Conservation (phyloP, 2,797 vertebrate species). For the Acanthiza pusilla region DNA sequence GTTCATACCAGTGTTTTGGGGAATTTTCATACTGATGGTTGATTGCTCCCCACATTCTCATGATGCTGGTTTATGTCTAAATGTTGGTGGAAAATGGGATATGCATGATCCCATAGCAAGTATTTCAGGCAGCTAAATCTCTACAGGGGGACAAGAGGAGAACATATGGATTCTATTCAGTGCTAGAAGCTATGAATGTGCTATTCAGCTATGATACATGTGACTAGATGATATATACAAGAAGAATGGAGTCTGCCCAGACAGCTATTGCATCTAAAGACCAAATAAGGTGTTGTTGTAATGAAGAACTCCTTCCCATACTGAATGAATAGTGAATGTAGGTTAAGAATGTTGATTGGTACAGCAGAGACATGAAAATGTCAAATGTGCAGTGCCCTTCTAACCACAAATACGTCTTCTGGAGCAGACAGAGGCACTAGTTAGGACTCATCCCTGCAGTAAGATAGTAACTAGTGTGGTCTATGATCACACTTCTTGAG, state of each 20-base stretch:
- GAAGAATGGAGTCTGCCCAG: neutral
- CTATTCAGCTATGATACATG: neutral
- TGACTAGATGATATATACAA: neutral
- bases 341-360: neutral
- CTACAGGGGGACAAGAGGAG: neutral
- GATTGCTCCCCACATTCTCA: neutral
- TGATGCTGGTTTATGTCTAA: slow-evolving; percentile 24
- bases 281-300: neutral
- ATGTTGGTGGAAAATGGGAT: slow-evolving; percentile 28
- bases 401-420: neutral
- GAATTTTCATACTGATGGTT: neutral
- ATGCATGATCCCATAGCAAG: slow-evolving; percentile 6
- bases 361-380: neutral
- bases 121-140: neutral
- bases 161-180: slow-evolving; percentile 9
- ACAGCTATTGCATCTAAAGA: neutral
- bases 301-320: neutral
- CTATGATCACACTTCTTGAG: neutral
- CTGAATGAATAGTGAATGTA: neutral
- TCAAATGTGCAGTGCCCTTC: neutral
- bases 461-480: neutral
- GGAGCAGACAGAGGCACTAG: neutral
- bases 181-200: neutral
- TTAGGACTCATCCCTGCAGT: neutral
- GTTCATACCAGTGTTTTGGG: neutral